Percentiles rank a stretch among this genome's conserved stretches.
phyloP scores from a whole-genome alignment of 2,888 invertebrate species.

The Acanthoscelides obtectus region DNA sequence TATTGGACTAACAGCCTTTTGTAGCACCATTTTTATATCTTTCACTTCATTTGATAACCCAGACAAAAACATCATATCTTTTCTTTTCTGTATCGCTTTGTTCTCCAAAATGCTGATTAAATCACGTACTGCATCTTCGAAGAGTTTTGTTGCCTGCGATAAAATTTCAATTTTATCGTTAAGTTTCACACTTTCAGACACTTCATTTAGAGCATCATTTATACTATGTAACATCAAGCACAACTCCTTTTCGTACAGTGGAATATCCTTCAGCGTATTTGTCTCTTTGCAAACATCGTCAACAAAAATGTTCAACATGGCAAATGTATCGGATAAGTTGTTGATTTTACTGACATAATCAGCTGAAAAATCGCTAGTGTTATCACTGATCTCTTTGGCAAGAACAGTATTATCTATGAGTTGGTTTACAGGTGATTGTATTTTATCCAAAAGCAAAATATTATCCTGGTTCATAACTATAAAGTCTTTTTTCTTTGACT shows the following conservation, averaged over 20 bases:
- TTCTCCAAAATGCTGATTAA: conserved; percentile 14
- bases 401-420: conserved; percentile 23
- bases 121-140: conserved; percentile 13
- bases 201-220: conserved; percentile 9
- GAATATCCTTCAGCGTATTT: conserved; percentile 8
- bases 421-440: conserved; percentile 17
- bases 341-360: conserved; percentile 24
- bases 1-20: conserved; percentile 1
- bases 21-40: conserved; percentile 6
- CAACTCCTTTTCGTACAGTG: conserved; percentile 19
- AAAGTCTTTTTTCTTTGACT: conserved; percentile 7
- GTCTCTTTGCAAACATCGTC: conserved; percentile 20
- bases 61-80: conserved; percentile 22
- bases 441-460: conserved; percentile 15
- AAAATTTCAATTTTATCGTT: conserved; percentile 34
- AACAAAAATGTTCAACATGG: conserved; percentile 22
- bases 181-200: conserved; percentile 17
- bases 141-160: conserved; percentile 24
- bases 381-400: conserved; percentile 25
- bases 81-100: conserved; percentile 18
- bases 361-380: conserved; percentile 25
- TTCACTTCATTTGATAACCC: conserved; percentile 10
- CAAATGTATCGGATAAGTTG: conserved; percentile 20
- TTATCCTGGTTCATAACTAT: conserved; percentile 10
- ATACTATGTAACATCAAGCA: conserved; percentile 15